Conservation (phyloP, 2,888 invertebrate species). For the Pseudococcus jackbeardsleyi region DNA sequence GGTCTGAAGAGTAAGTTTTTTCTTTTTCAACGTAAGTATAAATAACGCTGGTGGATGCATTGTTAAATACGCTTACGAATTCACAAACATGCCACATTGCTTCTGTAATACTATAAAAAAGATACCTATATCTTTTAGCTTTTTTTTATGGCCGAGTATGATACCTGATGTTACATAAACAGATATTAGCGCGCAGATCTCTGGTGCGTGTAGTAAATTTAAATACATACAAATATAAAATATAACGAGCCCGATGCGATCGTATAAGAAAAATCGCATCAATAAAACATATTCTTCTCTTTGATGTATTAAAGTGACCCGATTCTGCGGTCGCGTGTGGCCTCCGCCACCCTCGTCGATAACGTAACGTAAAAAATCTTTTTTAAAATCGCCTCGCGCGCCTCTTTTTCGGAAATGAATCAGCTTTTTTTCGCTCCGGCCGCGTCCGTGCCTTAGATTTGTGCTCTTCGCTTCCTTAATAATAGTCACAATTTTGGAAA, state of each 20-base stretch:
- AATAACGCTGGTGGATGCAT: neutral
- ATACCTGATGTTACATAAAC: neutral
- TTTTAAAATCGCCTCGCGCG: constrained; percentile 34
- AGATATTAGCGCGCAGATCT: constrained; percentile 14
- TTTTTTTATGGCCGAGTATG: neutral
- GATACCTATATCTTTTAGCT: neutral
- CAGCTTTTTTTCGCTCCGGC: neutral
- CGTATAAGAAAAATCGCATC: constrained; percentile 42
- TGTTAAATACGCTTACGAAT: constrained; percentile 20
- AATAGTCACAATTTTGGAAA: constrained; percentile 47
- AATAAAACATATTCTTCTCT: constrained; percentile 48
- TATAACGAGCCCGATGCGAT: neutral
- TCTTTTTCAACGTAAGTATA: neutral
- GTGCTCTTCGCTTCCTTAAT: constrained; percentile 38
- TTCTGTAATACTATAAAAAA: neutral
- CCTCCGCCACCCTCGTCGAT: neutral
- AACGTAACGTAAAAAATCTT: neutral
- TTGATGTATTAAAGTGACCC: constrained; percentile 54
- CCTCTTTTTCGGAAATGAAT: constrained; percentile 39
- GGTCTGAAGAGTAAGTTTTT: neutral
- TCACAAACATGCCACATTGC: constrained; percentile 28
- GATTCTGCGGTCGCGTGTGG: neutral
- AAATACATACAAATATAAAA: neutral
- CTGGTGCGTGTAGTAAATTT: neutral
- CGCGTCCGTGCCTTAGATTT: constrained; percentile 4